Evolutionary conservation across 2,888 invertebrate species (phyloP), one percentile per base, ranked within the genome.

Genomic region (Pseudococcus viburni): DNA sequence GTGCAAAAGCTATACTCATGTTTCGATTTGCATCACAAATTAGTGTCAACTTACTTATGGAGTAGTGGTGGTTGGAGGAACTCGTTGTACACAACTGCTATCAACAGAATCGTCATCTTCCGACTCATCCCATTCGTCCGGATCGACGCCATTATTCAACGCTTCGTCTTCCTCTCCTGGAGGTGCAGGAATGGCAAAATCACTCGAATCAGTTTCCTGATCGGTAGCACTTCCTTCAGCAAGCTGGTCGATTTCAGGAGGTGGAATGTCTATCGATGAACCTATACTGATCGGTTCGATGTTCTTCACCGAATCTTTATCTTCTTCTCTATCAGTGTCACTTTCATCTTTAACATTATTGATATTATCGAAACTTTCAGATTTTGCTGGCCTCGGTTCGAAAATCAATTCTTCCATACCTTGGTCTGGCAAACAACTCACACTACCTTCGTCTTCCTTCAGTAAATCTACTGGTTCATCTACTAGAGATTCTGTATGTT

Each of bases 181-280:
- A 48, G 88, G 88, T 33, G 88, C 80, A 26, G 88, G 88, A 83
- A 88, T 88, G n/a, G 83, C 88, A 59, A 88, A 88, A 48, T 51
- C 80, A 15, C 80, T 80, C 12, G 88, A 48, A 42, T 88, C 80
- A 19, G 80, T 83, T 46, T 83, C 80, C 80, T 83, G 80, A 46
- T 83, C 80, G 9, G 80, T 83, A 9, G 80, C 46, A 19, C 73
- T 73, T 26, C 80, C 80, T 46, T 83, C 80, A 3, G 80, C 80
- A 46, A 83, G n/a, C 7, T 83, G 42, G 46, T 83, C 88, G 8
- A 88, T 55, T 39, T 88, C 88, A 48, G 77, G 86, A 17, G 88
- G 88, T 42, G 83, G 88, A 51, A 88, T 73, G 42, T 85, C 64
- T 51, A 83, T 83, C 33, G 80, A 83, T 11, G 64, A 64, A 22